A percentile compares a stretch with the other conserved stretches of the same genome.
Conservation (phyloP, 2,113 vertebrate species). For the Gobius niger region DNA sequence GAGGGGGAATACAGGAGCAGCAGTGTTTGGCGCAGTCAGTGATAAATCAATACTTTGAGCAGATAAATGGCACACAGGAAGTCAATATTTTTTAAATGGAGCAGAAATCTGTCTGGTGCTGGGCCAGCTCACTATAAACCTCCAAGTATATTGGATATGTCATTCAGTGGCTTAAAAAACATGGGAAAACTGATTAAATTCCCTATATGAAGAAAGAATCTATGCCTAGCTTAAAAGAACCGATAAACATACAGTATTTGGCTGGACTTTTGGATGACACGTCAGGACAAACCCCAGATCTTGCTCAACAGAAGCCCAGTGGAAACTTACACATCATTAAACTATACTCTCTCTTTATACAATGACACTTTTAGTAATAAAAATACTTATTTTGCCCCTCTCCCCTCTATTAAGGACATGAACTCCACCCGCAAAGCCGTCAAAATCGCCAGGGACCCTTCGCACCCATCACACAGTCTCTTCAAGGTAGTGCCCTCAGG, state of each 20-base stretch:
- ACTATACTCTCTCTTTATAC: background rate
- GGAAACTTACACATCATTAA: too few species aligned
- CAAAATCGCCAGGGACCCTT: too few species aligned
- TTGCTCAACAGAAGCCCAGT: background rate
- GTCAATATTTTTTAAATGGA: slow-evolving; percentile 41
- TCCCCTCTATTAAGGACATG: too few species aligned
- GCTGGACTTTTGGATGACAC: background rate
- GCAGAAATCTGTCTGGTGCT: slow-evolving; percentile 21
- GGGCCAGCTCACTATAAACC: background rate
- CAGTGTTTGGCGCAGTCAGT: slow-evolving; percentile 19
- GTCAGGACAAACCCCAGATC: background rate
- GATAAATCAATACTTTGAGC: slow-evolving; percentile 37
- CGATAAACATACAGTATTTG: background rate
- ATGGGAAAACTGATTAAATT: background rate
- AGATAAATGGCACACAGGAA: slow-evolving; percentile 34
- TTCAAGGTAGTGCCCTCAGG: too few species aligned
- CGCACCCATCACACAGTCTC: too few species aligned
- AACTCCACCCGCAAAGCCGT: too few species aligned
- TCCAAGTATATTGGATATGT: background rate
- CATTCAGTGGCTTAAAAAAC: background rate
- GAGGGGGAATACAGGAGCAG: slow-evolving; percentile 3
- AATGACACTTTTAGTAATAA: background rate
- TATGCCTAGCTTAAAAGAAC: background rate
- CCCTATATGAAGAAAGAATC: background rate
- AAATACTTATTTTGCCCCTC: too few species aligned